Evolutionary conservation across 1,140 invertebrate species (phyloP).

Genomic region (Brachionus sp.): DNA sequence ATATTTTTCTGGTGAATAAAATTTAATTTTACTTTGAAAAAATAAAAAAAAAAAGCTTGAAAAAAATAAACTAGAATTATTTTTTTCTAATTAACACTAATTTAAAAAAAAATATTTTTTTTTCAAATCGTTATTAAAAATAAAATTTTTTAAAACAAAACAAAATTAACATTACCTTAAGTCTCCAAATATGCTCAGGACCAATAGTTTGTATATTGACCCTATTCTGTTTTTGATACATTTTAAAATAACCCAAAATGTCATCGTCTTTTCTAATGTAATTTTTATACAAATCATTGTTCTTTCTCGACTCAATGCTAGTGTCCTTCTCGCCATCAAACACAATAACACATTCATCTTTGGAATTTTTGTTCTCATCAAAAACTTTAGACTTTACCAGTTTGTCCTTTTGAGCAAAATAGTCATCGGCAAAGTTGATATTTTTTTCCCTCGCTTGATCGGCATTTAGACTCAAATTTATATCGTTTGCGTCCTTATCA

Average conservation of each 20-base stretch:
- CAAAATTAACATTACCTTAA: not conserved
- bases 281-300: not conserved
- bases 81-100: too few relatives aligned
- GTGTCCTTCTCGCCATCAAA: not conserved
- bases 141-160: not conserved
- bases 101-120: too few relatives aligned
- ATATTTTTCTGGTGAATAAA: too few relatives aligned
- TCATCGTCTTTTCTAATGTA: not conserved
- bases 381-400: not conserved
- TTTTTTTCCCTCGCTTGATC: not conserved
- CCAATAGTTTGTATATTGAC: not conserved
- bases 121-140: not conserved
- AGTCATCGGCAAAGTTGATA: not conserved
- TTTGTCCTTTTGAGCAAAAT: constrained; percentile 14
- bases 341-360: not conserved
- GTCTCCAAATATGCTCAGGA: not conserved
- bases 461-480: not conserved
- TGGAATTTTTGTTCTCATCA: not conserved
- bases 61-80: too few relatives aligned
- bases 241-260: constrained; percentile 24
- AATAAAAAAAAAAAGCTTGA: too few relatives aligned
- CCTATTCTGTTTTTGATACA: constrained; percentile 26
- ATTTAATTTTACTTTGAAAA: too few relatives aligned
- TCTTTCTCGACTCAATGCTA: not conserved
- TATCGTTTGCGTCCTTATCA: not conserved